phyloP scores from a whole-genome alignment of 2,888 invertebrate species.

The Tethea ocularis region DNA sequence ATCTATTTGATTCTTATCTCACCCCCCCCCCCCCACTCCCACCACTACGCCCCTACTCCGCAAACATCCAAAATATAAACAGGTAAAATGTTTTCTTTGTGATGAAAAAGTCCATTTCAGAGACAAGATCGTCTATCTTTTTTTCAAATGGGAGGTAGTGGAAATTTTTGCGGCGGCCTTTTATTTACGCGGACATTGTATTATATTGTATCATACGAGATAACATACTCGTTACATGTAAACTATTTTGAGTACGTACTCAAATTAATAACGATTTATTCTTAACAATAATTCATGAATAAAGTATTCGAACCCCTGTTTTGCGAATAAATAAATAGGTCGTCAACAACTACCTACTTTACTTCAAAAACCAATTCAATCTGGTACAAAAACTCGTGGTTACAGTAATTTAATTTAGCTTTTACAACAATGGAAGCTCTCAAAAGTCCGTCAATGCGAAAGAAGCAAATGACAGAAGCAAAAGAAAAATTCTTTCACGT shows the following conservation, averaged over 20 bases:
- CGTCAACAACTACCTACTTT: neutral
- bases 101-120: conserved; percentile 67
- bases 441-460: conserved; percentile 29
- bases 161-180: conserved; percentile 36
- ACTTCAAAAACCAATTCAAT: conserved; percentile 10
- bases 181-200: conserved; percentile 7
- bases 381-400: conserved; percentile 17
- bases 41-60: conserved; percentile 40
- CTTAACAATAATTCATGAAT: neutral
- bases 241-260: neutral
- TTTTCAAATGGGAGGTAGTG: conserved; percentile 49
- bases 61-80: conserved; percentile 72
- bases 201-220: neutral
- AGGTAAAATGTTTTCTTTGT: conserved; percentile 75
- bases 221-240: neutral
- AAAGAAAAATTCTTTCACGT: conserved; percentile 43
- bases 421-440: conserved; percentile 26
- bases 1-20: conserved; percentile 83
- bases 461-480: conserved; percentile 22
- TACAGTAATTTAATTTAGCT: conserved; percentile 25
- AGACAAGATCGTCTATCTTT: conserved; percentile 63
- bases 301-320: neutral
- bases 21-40: conserved; percentile 49
- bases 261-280: neutral
- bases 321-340: neutral